A percentile compares a stretch with the other conserved stretches of the same genome.
phyloP scores from a whole-genome alignment of 2,888 invertebrate genomes.

The Pheosia tremula region DNA sequence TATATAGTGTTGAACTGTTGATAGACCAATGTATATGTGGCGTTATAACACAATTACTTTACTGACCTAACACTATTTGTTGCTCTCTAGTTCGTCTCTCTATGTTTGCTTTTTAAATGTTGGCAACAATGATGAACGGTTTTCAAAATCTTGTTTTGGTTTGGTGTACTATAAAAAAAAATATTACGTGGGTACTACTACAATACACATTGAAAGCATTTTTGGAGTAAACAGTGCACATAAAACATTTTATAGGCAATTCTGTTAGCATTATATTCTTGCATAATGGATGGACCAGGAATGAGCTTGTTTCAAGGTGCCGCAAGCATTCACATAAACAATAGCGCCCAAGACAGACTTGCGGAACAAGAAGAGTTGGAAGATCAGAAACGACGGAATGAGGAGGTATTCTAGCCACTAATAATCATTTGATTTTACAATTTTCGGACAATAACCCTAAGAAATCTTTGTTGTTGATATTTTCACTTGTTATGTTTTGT shows the following conservation, averaged over 20 bases:
- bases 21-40: too few species aligned
- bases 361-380: conserved; percentile 88
- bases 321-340: conserved; percentile 86
- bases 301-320: conserved; percentile 89
- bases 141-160: conserved; percentile 43
- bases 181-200: neutral
- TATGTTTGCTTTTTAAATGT: conserved; percentile 5
- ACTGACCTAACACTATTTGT: too few species aligned
- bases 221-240: neutral
- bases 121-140: conserved; percentile 27
- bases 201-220: neutral
- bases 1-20: too few species aligned
- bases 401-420: conserved; percentile 82
- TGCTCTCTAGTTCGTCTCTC: too few species aligned
- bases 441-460: too few species aligned
- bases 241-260: neutral
- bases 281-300: conserved; percentile 85
- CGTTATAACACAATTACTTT: too few species aligned
- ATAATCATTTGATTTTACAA: too few species aligned
- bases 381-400: conserved; percentile 87
- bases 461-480: neutral
- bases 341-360: conserved; percentile 85
- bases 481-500: neutral
- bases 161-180: conserved; percentile 7
- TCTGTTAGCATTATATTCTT: neutral